Base-by-base conservation (phyloP, 1,140 invertebrate species). In the Chelonus insularis region DNA sequence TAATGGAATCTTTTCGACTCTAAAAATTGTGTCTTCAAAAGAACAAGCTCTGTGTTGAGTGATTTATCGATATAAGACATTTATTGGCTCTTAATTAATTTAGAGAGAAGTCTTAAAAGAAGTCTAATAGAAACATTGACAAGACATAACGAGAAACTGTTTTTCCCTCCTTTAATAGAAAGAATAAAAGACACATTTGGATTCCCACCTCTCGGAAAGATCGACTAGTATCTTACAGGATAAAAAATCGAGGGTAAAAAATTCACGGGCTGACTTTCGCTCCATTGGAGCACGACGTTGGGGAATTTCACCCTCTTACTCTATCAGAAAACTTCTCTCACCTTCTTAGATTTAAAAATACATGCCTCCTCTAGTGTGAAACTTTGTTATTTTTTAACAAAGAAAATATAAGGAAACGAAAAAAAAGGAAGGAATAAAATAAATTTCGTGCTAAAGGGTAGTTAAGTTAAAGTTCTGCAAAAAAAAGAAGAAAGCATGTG, bases 291-390 rank as follows among this genome's bases (percentile, higher is more conserved):
- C 41, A 43, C 41, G 16, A 43, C 14, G 41, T 8, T 16, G n/a
- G 55, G 25, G 34, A 29, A 58, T 48, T 58, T 34, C n/a, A 32
- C 21, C 39, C 21, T 39, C 20, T 32, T n/a, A 12, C 36, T 56
- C n/a, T 25, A 29, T 20, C 4, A 50, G 47, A 50, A 58, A 48
- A 48, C 7, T 48, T 48, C 29, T 48, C 43, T 16, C 29, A 58
- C 34, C 57, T 51, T 16, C 48, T 51, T 51, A n/a, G 29, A 51
- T 51, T 51, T 51, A 51, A 51, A 51, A 51, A 51, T 51, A 51
- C 48, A 51, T 34, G 29, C 34, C 45, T 14, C 20, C 45, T 25
- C 20, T 48, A 25, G 45, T 48, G 23, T 12, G 9, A 48, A 48
- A 51, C n/a, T 51, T 51, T 51, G n/a, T 32, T 32, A 23, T 32